A percentile compares a stretch with the other conserved stretches of the same genome.
phyloP scores from a whole-genome alignment of 2,888 invertebrate genomes.

The Chymomyza fuscimana region DNA sequence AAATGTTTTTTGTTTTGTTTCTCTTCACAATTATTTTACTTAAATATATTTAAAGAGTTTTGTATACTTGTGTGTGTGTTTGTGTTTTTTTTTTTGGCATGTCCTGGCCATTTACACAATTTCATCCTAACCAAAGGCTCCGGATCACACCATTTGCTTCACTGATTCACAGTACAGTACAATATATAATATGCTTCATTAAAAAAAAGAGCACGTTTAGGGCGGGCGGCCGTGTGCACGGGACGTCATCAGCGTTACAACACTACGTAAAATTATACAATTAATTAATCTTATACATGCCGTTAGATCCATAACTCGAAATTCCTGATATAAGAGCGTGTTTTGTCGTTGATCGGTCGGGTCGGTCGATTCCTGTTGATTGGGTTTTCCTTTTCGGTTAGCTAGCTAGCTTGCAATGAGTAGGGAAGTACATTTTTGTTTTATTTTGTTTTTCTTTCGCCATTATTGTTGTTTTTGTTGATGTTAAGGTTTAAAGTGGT shows the following conservation, averaged over 20 bases:
- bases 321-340: slow-evolving; percentile 65
- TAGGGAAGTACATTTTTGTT: slow-evolving; percentile 57
- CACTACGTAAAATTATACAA: slow-evolving; percentile 75
- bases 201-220: slow-evolving; percentile 50
- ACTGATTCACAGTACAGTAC: slow-evolving; percentile 7
- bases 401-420: slow-evolving; percentile 52
- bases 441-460: slow-evolving; percentile 36
- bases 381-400: slow-evolving; percentile 33
- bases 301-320: slow-evolving; percentile 64
- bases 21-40: slow-evolving; percentile 68
- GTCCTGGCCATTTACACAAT: slow-evolving; percentile 16
- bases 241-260: slow-evolving; percentile 73
- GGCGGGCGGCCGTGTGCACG: slow-evolving; percentile 55
- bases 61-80: slow-evolving; percentile 63
- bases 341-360: slow-evolving; percentile 63
- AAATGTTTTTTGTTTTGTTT: neutral
- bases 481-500: slow-evolving; percentile 53
- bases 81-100: slow-evolving; percentile 30
- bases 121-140: slow-evolving; percentile 5
- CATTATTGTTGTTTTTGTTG: slow-evolving; percentile 35
- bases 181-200: slow-evolving; percentile 5
- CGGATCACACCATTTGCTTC: slow-evolving; percentile 6
- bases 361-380: slow-evolving; percentile 40
- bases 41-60: slow-evolving; percentile 49
- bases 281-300: slow-evolving; percentile 52